Conservation (phyloP, 2,797 vertebrate genomes). For the Emydoidea blandingii region DNA sequence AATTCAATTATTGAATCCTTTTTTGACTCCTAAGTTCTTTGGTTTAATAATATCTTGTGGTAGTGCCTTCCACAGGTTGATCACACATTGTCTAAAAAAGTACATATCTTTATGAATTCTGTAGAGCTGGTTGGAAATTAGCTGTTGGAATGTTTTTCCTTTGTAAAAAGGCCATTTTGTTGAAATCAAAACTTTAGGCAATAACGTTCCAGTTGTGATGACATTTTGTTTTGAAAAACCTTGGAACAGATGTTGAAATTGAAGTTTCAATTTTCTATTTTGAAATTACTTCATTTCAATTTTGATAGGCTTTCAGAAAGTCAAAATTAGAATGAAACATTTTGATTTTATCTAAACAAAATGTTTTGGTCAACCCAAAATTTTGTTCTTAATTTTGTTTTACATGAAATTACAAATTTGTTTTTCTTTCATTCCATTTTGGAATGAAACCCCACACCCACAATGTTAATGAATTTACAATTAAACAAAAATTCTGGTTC, state of each 20-base stretch:
- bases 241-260: not conserved
- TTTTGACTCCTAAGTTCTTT: not conserved
- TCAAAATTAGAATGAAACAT: not conserved
- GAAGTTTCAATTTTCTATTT: not conserved
- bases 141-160: not conserved
- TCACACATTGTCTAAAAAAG: not conserved
- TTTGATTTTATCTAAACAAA: not conserved
- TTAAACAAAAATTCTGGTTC: not conserved
- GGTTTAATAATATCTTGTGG: not conserved
- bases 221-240: not conserved
- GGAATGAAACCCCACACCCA: not conserved
- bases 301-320: not conserved
- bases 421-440: not conserved
- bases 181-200: not conserved
- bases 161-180: not conserved
- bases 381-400: not conserved
- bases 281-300: not conserved
- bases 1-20: not conserved
- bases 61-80: not conserved
- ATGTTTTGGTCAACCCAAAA: not conserved
- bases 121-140: not conserved
- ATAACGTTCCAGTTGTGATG: not conserved
- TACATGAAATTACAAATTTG: not conserved
- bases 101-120: not conserved
- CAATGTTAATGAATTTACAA: not conserved